Conservation (phyloP, 2,797 vertebrate species). For the Dermochelys coriacea region DNA sequence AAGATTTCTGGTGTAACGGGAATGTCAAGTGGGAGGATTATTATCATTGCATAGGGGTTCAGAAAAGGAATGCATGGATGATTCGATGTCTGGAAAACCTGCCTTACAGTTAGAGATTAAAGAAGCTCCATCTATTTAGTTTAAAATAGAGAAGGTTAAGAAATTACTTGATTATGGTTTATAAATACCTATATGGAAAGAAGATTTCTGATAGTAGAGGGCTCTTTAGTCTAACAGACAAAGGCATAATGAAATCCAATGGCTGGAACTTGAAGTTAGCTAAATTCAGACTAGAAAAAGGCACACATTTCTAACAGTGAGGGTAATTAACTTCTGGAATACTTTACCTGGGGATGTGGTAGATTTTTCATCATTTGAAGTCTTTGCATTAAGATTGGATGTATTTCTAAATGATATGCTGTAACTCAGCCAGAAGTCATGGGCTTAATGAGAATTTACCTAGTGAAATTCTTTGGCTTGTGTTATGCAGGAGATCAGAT, state of each 20-base stretch:
- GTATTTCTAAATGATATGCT: background rate
- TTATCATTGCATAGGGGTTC: fast-evolving
- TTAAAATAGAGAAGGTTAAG: background rate
- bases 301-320: background rate
- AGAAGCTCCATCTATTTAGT: background rate
- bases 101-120: background rate
- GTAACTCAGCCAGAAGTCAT: background rate
- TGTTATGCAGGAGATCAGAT: background rate
- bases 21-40: background rate
- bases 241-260: background rate
- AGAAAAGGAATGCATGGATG: background rate
- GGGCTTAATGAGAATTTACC: background rate
- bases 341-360: background rate
- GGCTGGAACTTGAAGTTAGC: background rate
- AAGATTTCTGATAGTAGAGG: background rate
- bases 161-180: background rate
- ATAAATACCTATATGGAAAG: background rate
- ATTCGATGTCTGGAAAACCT: background rate
- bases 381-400: background rate
- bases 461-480: background rate
- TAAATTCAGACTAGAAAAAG: background rate
- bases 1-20: background rate
- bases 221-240: background rate
- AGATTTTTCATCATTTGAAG: background rate
- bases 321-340: background rate